phyloP scores from a whole-genome alignment of 1,140 invertebrate species.

The Pissodes strobi region DNA sequence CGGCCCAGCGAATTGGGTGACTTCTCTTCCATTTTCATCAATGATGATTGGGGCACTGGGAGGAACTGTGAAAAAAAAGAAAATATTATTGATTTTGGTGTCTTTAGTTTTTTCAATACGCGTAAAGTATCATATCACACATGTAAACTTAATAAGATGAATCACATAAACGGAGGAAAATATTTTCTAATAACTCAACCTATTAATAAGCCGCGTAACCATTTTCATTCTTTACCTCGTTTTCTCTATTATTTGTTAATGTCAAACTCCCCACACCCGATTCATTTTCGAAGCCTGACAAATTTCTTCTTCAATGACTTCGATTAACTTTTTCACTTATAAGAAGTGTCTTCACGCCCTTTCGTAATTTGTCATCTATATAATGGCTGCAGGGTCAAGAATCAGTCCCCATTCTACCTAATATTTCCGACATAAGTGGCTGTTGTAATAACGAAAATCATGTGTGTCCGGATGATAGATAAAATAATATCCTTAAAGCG shows the following conservation, averaged over 20 bases:
- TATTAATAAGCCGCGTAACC: too few species aligned
- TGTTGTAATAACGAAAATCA: conserved; percentile 29
- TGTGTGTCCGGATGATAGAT: conserved; percentile 25
- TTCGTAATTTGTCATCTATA: conserved; percentile 29
- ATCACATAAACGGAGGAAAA: too few species aligned
- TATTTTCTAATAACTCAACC: too few species aligned
- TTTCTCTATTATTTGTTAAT: neutral
- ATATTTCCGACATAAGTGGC: conserved; percentile 19
- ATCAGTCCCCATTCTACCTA: conserved; percentile 12
- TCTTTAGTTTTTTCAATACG: too few species aligned
- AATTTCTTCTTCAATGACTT: conserved; percentile 10
- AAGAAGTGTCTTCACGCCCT: conserved; percentile 25
- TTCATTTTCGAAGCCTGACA: conserved; percentile 10
- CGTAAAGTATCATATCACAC: too few species aligned
- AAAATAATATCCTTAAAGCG: conserved; percentile 19
- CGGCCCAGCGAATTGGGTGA: conserved; percentile 75
- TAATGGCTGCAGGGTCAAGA: conserved; percentile 19
- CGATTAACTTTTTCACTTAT: conserved; percentile 34
- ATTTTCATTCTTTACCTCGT: too few species aligned
- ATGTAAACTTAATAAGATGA: too few species aligned
- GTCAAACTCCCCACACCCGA: neutral
- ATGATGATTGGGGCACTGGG: conserved; percentile 80
- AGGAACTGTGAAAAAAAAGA: conserved; percentile 74
- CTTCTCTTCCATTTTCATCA: conserved; percentile 74
- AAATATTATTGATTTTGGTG: too few species aligned